Evolutionary conservation across 2,888 invertebrate genomes (phyloP).

Genomic region (Lathronympha strigana): DNA sequence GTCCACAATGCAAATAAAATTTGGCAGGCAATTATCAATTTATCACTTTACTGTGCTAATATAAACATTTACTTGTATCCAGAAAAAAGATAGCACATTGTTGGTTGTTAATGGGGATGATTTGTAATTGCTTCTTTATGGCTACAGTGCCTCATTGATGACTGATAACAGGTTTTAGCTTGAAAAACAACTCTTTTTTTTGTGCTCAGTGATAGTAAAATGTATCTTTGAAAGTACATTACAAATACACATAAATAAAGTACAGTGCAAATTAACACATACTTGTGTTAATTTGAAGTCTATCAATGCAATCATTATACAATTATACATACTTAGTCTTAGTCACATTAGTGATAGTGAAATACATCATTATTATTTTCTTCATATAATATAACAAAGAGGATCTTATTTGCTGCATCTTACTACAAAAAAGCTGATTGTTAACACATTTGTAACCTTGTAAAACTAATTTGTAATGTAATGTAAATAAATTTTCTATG

Average conservation of each 20-base stretch:
- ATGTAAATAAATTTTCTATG: constrained; percentile 40
- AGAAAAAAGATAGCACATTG: background rate
- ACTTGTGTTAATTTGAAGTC: background rate
- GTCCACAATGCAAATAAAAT: no score
- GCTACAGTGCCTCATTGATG: background rate
- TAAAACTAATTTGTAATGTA: constrained; percentile 14
- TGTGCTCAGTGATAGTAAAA: background rate
- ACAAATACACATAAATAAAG: no score
- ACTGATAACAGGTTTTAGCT: background rate
- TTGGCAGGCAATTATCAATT: no score
- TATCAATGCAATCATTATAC: constrained; percentile 4
- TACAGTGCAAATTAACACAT: no score
- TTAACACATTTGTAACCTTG: constrained; percentile 2
- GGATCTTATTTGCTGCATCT: constrained; percentile 5
- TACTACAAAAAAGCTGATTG: background rate
- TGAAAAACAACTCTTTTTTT: no score
- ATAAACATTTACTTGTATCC: no score
- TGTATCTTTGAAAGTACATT: background rate
- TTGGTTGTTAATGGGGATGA: background rate
- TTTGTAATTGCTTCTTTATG: background rate
- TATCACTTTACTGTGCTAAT: no score
- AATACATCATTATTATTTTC: background rate
- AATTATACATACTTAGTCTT: no score
- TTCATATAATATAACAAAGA: no score
- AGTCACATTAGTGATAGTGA: background rate